A percentile compares a stretch with the other conserved stretches of the same genome.
phyloP scores from a whole-genome alignment of 2,888 invertebrate genomes.

The Drosophila limbata region DNA sequence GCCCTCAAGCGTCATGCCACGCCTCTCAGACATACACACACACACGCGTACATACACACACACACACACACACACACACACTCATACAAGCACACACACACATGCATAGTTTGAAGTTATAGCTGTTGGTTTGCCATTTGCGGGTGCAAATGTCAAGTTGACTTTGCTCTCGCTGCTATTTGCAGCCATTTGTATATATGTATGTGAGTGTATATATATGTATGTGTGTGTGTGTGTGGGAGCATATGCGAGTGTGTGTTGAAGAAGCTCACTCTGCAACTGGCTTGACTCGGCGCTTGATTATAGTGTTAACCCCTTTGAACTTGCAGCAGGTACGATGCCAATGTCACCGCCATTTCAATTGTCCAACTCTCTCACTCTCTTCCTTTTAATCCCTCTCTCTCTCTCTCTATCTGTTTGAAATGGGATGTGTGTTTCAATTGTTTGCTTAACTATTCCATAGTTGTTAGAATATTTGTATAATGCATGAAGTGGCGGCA shows the following conservation, averaged over 20 bases:
- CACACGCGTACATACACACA: background rate
- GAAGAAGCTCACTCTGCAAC: conserved; percentile 30
- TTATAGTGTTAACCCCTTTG: conserved; percentile 76
- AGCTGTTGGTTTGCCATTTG: conserved; percentile 65
- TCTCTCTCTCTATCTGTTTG: background rate
- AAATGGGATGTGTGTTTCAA: conserved; percentile 32
- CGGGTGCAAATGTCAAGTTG: conserved; percentile 80
- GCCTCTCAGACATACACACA: background rate
- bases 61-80: background rate
- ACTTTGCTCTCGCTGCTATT: conserved; percentile 64
- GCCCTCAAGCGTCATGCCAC: conserved; percentile 16
- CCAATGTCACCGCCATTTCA: conserved; percentile 62
- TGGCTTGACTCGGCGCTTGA: conserved; percentile 60
- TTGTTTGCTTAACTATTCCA: conserved; percentile 68
- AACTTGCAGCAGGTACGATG: conserved; percentile 70
- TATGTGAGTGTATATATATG: conserved; percentile 25
- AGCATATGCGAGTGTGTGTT: conserved; percentile 6
- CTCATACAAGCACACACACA: background rate
- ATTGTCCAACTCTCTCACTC: conserved; percentile 43
- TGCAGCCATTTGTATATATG: conserved; percentile 35
- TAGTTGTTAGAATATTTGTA: conserved; percentile 71
- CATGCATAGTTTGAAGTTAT: conserved; percentile 55
- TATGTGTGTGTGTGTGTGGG: conserved; percentile 23
- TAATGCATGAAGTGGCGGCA: conserved; percentile 69
- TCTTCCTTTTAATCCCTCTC: background rate